Percentiles rank a stretch among this genome's conserved stretches.
Conservation (phyloP, 2,888 invertebrate genomes). For the Diogma glabrata region DNA sequence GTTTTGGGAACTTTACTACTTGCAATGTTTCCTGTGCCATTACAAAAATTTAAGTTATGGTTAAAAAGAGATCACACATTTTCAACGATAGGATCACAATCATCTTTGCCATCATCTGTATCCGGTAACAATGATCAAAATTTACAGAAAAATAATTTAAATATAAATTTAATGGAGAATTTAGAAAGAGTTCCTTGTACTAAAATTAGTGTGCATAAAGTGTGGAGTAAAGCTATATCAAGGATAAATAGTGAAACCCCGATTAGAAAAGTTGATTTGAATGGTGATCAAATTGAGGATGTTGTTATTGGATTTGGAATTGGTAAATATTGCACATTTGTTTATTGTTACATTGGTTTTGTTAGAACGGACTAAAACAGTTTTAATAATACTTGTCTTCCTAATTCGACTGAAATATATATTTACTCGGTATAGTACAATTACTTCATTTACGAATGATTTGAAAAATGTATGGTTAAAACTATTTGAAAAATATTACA, state of each 20-base stretch:
- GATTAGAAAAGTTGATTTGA: constrained; percentile 56
- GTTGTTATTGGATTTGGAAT: constrained; percentile 67
- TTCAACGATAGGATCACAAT: background rate
- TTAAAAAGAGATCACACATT: constrained; percentile 28
- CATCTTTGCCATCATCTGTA: constrained; percentile 11
- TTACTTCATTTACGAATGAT: too few species aligned
- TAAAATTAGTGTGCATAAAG: constrained; percentile 33
- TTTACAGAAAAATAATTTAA: background rate
- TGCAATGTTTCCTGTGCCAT: constrained; percentile 51
- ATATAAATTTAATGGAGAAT: background rate
- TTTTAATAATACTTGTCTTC: too few species aligned
- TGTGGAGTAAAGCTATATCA: constrained; percentile 58
- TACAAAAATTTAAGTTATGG: constrained; percentile 49
- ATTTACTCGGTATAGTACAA: too few species aligned
- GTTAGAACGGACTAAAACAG: too few species aligned
- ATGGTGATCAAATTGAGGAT: constrained; percentile 58
- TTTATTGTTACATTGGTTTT: too few species aligned
- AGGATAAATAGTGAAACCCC: constrained; percentile 63
- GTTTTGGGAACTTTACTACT: constrained; percentile 49
- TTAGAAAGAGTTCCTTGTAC: constrained; percentile 34
- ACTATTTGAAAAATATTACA: too few species aligned
- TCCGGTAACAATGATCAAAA: background rate
- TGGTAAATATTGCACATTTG: constrained; percentile 38
- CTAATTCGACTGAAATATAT: too few species aligned
- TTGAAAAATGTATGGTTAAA: too few species aligned